Base-by-base conservation (phyloP, 2,113 vertebrate species). In the Silurus asotus region DNA sequence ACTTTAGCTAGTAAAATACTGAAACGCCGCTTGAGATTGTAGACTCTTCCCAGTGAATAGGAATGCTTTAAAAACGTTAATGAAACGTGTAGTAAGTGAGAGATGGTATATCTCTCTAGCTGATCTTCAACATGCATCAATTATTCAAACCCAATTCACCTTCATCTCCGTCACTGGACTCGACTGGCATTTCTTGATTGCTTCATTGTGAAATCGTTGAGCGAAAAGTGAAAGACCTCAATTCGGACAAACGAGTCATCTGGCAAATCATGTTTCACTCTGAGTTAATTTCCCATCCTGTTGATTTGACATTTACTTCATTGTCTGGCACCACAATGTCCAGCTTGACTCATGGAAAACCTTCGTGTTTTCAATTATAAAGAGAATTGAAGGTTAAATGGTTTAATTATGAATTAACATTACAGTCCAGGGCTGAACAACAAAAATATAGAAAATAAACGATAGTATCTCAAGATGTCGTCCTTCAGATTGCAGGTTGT, bases 271-370 rank as follows among this genome's bases (percentile, higher is more conserved):
- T 53, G 49, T 55, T 53, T 6, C n/a, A 28, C 20, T 59, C 45
- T 15, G 64, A 20, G 77, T 82, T 48, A 59, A 69, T 77, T 85
- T 90, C 70, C 58, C 37, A 83, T 90, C 90, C 83, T 85, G 85
- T 88, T 88, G 85, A 89, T 89, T 92, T 89, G 90, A 92, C 92
- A 59, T 74, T 91, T 61, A 65, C 13, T 85, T 58, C 77, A 45
- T 37, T 37, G 37, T 85, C 19, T 70, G 78, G 17, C 19, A 20
- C 65, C 1, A 17, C 10, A 53, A 51, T 55, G 74, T 78, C 75
- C 61, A 59, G 70, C 72, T 79, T 9, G 48, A 59, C 48, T 45
- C n/a, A 45, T 6, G 55, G 25, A 28, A 25, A 8, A 45, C 8
- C 64, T 19, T 56, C 1, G 17, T 19, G 81, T 82, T 82, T 14